Evolutionary conservation across 2,113 vertebrate species (phyloP), one percentile per base, ranked within the genome.

Genomic region (Hypocryptadius cinnamomeus): DNA sequence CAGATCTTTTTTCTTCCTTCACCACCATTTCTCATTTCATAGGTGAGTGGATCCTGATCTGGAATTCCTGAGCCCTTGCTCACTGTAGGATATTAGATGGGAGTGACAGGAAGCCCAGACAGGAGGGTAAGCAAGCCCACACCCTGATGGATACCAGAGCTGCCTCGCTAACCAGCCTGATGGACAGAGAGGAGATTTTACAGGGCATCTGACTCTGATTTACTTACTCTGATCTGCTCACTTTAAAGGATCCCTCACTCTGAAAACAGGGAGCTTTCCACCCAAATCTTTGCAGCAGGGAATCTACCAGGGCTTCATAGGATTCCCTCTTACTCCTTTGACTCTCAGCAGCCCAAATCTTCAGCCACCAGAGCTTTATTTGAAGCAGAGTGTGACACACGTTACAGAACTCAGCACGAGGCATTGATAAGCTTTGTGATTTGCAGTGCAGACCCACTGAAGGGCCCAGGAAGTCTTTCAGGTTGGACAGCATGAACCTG

Each of bases 11-110:
- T 13, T 91, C 97, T 39, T 96, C 70, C 51, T 98, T 99, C 42
- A 60, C 97, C 59, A 93, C 65, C 31, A 92, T 98, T 50, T 98
- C 97, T 87, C 94, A 93, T 83, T 99, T 99, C 87, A 98, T 99
- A 31, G 98, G 99, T 99, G 96, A 98, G 98, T 92, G 50, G 61
- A 30, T 50, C 20, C 25, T 45, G 42, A 12, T 37, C 8, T 72
- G 64, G 50, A 54, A 79, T 87, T 35, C 30, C 85, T 51, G 51
- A 19, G 74, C 8, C 35, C 76, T 92, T 94, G 11, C 31, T 33
- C 68, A 37, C 60, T 65, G 24, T 45, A 12, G 30, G 60, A 5
- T n/a, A 40, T 74, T 17, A 80, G 39, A 56, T 40, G 69, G 79
- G 81, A 92, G 68, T 65, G 72, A 69, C 60, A 51, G 90, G 87